Evolutionary conservation across 2,797 vertebrate genomes (phyloP).

Genomic region (Acanthis flammea): DNA sequence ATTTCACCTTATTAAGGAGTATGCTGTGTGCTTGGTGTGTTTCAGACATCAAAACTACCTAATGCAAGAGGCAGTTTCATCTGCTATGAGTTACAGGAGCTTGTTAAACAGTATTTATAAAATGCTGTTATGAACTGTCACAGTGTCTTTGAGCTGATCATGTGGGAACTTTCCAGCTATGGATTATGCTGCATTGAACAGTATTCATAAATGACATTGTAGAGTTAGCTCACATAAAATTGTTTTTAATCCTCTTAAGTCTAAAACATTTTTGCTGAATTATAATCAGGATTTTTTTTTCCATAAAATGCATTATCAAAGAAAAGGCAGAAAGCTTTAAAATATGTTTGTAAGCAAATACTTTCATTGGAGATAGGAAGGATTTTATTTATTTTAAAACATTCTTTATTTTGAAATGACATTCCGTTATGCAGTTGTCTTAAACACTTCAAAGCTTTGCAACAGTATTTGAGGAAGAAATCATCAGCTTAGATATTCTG

Average conservation of each 20-base stretch:
- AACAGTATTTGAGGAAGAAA: background rate
- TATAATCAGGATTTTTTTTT: slow-evolving; percentile 13
- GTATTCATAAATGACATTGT: slow-evolving; percentile 15
- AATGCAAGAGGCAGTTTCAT: background rate
- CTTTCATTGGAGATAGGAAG: slow-evolving; percentile 3
- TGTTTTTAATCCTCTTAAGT: slow-evolving; percentile 18
- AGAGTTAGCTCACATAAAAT: background rate
- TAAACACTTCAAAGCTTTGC: slow-evolving; percentile 52
- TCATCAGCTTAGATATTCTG: background rate
- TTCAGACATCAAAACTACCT: background rate
- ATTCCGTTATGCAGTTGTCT: slow-evolving; percentile 26
- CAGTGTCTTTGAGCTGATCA: background rate
- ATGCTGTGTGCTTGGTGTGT: background rate
- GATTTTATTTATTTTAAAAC: slow-evolving; percentile 27
- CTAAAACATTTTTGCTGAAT: background rate
- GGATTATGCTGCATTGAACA: background rate
- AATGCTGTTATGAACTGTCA: background rate
- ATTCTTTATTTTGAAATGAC: slow-evolving; percentile 50
- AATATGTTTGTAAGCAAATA: slow-evolving; percentile 30
- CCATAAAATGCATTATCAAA: slow-evolving; percentile 1
- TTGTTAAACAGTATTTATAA: background rate
- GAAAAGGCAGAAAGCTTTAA: background rate
- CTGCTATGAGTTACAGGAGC: background rate
- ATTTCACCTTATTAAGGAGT: background rate
- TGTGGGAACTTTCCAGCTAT: background rate